Evolutionary conservation across 2,113 vertebrate species (phyloP).

Genomic region (Sorex fumeus): DNA sequence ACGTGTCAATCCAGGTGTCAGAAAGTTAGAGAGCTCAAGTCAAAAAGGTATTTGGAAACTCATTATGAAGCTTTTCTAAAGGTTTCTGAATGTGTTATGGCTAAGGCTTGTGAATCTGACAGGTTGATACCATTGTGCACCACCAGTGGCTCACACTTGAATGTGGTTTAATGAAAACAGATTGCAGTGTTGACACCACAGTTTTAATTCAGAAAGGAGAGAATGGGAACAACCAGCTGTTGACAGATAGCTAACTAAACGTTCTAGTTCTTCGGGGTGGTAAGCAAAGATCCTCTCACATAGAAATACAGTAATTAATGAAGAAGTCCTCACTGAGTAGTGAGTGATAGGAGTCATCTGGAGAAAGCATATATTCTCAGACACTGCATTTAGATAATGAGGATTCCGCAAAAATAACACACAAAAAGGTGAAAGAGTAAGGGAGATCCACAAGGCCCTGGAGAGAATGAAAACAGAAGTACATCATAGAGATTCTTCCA

Average conservation of each 20-base stretch:
- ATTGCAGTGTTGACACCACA: too few species aligned
- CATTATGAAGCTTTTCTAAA: neutral
- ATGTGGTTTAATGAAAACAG: too few species aligned
- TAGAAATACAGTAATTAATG: neutral
- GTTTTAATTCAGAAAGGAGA: neutral
- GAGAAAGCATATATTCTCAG: too few species aligned
- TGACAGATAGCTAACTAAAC: too few species aligned
- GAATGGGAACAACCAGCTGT: neutral
- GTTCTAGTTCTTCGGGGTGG: neutral
- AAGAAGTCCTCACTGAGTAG: neutral
- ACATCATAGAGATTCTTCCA: too few species aligned
- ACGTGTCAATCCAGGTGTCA: neutral
- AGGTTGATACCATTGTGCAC: too few species aligned
- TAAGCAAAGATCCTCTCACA: neutral
- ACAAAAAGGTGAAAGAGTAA: neutral
- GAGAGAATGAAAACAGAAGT: neutral
- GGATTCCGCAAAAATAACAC: neutral
- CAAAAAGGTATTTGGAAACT: neutral
- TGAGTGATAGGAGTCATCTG: neutral
- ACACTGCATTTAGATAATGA: accelerated
- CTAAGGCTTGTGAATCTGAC: neutral
- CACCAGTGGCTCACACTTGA: too few species aligned
- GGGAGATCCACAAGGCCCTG: neutral
- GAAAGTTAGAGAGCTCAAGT: neutral
- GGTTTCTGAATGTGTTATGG: neutral